These are phyloP conservation scores for Temnothorax longispinosus DNA, from an alignment of 1,140 invertebrate genomes.

Conservation along the genomic window DNA sequence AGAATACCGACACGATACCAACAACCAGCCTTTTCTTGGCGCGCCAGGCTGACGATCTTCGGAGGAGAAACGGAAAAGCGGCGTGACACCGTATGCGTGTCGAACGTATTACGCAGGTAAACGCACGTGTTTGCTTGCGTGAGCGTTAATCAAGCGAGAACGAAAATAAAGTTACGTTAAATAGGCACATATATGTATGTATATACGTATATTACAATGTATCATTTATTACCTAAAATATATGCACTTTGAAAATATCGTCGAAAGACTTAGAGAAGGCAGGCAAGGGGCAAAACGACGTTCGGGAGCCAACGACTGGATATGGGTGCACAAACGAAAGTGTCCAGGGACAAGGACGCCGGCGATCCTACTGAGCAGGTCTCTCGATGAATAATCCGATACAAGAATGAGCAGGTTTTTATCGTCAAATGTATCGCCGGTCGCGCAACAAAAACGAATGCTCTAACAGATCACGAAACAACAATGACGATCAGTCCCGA, in stretches of 20 bases:
- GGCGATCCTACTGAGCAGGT: slow-evolving; percentile 31
- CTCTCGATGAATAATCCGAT: slow-evolving; percentile 17
- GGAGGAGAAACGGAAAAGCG: slow-evolving; percentile 27
- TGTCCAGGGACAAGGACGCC: slow-evolving; percentile 61
- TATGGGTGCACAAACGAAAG: slow-evolving; percentile 56
- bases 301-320: slow-evolving; percentile 39
- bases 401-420: slow-evolving; percentile 36
- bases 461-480: slow-evolving; percentile 14
- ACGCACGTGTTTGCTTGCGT: background rate
- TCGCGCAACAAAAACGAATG: slow-evolving; percentile 11
- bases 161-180: slow-evolving; percentile 65
- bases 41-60: slow-evolving; percentile 11
- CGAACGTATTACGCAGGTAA: background rate
- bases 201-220: slow-evolving; percentile 60
- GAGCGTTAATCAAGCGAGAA: slow-evolving; percentile 57
- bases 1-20: background rate
- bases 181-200: slow-evolving; percentile 56
- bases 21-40: background rate
- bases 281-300: slow-evolving; percentile 48
- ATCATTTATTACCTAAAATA: slow-evolving; percentile 69
- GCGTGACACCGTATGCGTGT: background rate
- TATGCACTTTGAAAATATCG: slow-evolving; percentile 67
- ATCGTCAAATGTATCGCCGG: slow-evolving; percentile 5
- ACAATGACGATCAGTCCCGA: slow-evolving; percentile 32
- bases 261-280: slow-evolving; percentile 61